Conservation (phyloP, 64 coral and sea anemone genomes). For the Actinia tenebrosa region DNA sequence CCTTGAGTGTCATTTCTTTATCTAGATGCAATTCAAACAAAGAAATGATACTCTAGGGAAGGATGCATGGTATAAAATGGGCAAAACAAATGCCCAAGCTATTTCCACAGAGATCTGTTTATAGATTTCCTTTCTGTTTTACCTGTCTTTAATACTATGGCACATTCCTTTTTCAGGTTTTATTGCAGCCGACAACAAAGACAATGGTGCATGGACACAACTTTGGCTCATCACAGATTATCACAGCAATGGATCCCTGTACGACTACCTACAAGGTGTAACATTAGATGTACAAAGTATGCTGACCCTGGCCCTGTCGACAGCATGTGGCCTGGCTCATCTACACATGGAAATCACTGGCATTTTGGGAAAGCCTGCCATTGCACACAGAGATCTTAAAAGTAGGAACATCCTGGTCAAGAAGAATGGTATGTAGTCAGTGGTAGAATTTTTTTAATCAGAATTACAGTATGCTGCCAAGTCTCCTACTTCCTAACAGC, state of each 20-base stretch:
- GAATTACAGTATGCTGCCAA: no score
- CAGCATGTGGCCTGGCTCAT: slow-evolving; percentile 76
- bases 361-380: slow-evolving; percentile 60
- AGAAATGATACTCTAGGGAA: no score
- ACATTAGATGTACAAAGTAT: slow-evolving; percentile 64
- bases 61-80: no score
- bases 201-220: slow-evolving; percentile 59
- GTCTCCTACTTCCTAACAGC: background rate
- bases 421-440: slow-evolving; percentile 10
- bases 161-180: slow-evolving; percentile 29
- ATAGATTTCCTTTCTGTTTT: no score
- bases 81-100: no score
- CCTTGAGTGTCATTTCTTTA: no score
- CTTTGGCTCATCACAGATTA: slow-evolving; percentile 92
- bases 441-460: no score
- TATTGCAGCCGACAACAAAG: slow-evolving; percentile 66
- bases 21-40: no score
- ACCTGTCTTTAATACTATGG: background rate
- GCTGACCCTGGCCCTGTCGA: slow-evolving; percentile 71
- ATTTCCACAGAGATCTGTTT: no score
- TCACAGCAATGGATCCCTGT: slow-evolving; percentile 82
- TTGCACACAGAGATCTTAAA: slow-evolving; percentile 93
- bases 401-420: slow-evolving; percentile 97
- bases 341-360: slow-evolving; percentile 89
- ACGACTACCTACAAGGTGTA: slow-evolving; percentile 76